phyloP scores from a whole-genome alignment of 1,140 invertebrate genomes.

The Hydropsyche tenuis region DNA sequence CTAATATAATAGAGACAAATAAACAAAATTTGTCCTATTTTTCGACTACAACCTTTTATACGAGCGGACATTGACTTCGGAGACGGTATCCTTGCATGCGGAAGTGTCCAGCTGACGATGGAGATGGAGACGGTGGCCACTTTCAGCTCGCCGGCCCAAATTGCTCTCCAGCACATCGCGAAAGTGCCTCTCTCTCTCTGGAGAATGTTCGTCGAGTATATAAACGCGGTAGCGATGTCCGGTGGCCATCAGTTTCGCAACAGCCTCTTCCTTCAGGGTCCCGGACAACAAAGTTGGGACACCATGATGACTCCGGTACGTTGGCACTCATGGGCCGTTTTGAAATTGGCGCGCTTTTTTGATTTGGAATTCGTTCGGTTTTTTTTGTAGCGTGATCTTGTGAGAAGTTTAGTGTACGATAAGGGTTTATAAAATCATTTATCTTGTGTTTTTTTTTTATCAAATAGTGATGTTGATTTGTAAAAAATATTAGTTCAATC shows the following conservation, averaged over 20 bases:
- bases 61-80: too few relatives aligned
- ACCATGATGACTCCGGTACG: conserved; percentile 43
- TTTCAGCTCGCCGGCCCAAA: conserved; percentile 42
- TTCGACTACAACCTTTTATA: too few relatives aligned
- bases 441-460: too few relatives aligned
- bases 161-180: conserved; percentile 31
- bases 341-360: neutral
- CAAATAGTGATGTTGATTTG: too few relatives aligned
- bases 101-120: conserved; percentile 8
- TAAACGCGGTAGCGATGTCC: conserved; percentile 37
- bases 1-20: too few relatives aligned
- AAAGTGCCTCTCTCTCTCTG: conserved; percentile 46
- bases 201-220: conserved; percentile 45
- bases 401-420: too few relatives aligned
- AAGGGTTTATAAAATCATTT: too few relatives aligned
- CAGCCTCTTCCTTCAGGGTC: conserved; percentile 44
- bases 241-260: conserved; percentile 48
- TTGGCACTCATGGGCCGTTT: neutral
- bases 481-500: too few relatives aligned
- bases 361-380: neutral
- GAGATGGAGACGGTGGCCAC: conserved; percentile 34
- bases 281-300: conserved; percentile 37
- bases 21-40: too few relatives aligned
- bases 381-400: too few relatives aligned
- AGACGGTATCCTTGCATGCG: too few relatives aligned